Conservation (phyloP, 2,797 vertebrate genomes). For the Pipistrellus pipistrellus region DNA sequence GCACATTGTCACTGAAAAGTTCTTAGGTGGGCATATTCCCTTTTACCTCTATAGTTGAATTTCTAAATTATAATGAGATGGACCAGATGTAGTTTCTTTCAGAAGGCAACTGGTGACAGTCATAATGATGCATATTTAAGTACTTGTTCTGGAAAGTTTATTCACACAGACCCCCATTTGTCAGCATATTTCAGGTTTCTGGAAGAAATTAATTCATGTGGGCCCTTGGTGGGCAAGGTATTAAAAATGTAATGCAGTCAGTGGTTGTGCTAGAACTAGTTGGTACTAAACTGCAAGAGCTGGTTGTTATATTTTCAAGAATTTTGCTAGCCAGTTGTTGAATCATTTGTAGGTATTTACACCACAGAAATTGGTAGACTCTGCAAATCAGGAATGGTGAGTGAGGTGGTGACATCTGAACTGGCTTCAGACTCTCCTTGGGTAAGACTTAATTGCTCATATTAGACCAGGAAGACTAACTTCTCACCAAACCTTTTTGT, state of each 20-base stretch:
- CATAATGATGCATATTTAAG: not conserved
- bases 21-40: not conserved
- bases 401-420: not conserved
- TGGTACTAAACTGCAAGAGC: not conserved
- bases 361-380: not conserved
- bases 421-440: not conserved
- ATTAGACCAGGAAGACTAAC: not conserved
- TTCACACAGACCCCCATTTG: not conserved
- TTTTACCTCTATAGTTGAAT: conserved; percentile 3
- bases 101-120: not conserved
- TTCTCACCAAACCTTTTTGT: conserved; percentile 8
- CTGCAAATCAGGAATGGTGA: not conserved
- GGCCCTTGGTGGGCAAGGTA: not conserved
- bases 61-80: conserved; percentile 18
- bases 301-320: conserved; percentile 4
- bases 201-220: not conserved
- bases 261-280: not conserved
- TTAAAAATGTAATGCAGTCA: not conserved
- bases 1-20: not conserved
- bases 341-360: not conserved
- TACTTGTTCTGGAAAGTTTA: not conserved
- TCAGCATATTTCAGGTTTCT: not conserved
- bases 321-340: not conserved
- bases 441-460: not conserved
- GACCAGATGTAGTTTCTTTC: not conserved